Conservation (phyloP, 1,140 invertebrate genomes). For the Agrilus planipennis region DNA sequence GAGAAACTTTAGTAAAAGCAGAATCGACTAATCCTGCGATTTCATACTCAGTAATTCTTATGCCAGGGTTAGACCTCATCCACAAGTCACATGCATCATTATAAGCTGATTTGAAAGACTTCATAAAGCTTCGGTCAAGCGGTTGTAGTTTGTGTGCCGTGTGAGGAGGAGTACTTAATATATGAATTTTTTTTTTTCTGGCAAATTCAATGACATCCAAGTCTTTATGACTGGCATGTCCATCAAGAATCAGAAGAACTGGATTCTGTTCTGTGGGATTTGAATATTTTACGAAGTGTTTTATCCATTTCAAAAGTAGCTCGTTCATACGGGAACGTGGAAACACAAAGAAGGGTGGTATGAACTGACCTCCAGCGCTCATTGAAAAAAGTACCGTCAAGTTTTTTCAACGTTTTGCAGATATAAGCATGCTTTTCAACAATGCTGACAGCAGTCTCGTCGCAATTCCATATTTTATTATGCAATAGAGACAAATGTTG, state of each 20-base stretch:
- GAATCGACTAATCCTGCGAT: constrained; percentile 23
- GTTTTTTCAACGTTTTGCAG: constrained; percentile 24
- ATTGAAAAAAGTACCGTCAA: constrained; percentile 31
- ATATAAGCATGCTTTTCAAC: constrained; percentile 17
- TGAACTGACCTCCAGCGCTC: constrained; percentile 31
- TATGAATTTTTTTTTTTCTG: constrained; percentile 27
- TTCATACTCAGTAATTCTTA: constrained; percentile 15
- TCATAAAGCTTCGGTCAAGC: constrained; percentile 30
- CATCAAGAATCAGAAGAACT: constrained; percentile 27
- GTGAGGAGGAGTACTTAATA: constrained; percentile 30
- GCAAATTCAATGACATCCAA: constrained; percentile 26
- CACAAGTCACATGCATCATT: constrained; percentile 19
- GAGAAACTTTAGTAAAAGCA: constrained; percentile 27
- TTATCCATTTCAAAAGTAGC: constrained; percentile 29
- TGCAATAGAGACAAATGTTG: too few species aligned
- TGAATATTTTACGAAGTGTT: constrained; percentile 23
- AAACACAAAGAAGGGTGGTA: constrained; percentile 35
- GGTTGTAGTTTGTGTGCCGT: constrained; percentile 25
- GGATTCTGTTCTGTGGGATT: constrained; percentile 20
- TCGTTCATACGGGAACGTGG: constrained; percentile 26
- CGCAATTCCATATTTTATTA: too few species aligned
- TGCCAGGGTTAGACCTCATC: constrained; percentile 26
- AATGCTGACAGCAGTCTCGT: too few species aligned
- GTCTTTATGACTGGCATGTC: constrained; percentile 27
- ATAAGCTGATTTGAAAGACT: constrained; percentile 31